These are phyloP conservation scores for Drosophila mettleri DNA, from an alignment of 2,888 invertebrate species.

Conservation along the genomic window DNA sequence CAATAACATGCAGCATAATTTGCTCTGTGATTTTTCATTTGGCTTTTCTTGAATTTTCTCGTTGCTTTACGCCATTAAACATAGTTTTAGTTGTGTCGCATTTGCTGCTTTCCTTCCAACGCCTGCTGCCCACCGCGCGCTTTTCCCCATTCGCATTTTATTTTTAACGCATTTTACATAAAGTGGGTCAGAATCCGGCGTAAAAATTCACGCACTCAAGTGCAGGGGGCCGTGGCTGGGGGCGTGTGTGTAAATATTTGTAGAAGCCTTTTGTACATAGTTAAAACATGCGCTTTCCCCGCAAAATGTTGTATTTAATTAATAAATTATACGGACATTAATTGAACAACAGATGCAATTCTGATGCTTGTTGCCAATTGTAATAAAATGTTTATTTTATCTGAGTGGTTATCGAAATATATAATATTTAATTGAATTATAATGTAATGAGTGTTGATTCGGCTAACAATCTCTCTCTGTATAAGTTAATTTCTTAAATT, in stretches of 20 bases:
- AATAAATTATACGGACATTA: not conserved
- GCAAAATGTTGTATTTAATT: not conserved
- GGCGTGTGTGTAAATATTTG: not conserved
- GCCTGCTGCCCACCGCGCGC: not conserved
- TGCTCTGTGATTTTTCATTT: conserved; percentile 74
- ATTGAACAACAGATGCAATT: not conserved
- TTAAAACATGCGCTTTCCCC: conserved; percentile 3
- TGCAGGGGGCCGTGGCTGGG: not conserved
- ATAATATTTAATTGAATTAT: not conserved
- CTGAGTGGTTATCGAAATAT: not conserved
- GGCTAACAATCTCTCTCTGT: not conserved
- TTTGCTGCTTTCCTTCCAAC: conserved; percentile 22
- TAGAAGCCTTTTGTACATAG: conserved; percentile 5
- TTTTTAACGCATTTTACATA: conserved; percentile 63
- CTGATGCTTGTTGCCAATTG: not conserved
- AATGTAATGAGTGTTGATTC: not conserved
- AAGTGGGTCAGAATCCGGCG: conserved; percentile 65
- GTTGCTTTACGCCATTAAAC: conserved; percentile 48
- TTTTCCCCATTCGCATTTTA: conserved; percentile 33
- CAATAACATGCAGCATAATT: conserved; percentile 78
- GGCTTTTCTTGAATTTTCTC: conserved; percentile 13
- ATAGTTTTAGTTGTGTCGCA: conserved; percentile 31
- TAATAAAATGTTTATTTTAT: not conserved
- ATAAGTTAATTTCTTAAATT: not conserved
- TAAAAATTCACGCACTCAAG: conserved; percentile 41